These are phyloP conservation scores for Drosophila birchii DNA, from an alignment of 2,888 invertebrate species.

Conservation along the genomic window DNA sequence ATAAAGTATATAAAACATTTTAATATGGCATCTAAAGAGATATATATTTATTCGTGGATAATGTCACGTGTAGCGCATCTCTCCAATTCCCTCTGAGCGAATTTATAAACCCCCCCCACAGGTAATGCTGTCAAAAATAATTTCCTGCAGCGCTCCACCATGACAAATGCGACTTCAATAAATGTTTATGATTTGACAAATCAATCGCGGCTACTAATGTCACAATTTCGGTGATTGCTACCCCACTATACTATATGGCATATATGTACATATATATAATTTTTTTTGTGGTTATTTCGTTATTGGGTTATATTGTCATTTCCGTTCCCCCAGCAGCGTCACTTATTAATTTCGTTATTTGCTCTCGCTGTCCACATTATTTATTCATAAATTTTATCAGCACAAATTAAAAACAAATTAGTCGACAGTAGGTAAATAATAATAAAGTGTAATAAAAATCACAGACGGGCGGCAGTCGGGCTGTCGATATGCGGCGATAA, in stretches of 20 bases:
- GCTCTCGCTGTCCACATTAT: conserved; percentile 63
- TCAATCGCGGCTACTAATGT: conserved; percentile 75
- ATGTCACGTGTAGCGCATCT: background rate
- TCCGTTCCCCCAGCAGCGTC: conserved; percentile 16
- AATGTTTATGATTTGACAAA: conserved; percentile 76
- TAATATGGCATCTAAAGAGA: background rate
- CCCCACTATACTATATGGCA: conserved; percentile 24
- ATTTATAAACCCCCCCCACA: background rate
- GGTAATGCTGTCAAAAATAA: conserved; percentile 4
- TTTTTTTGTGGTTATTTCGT: background rate
- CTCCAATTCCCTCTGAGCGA: background rate
- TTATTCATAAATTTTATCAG: conserved; percentile 78
- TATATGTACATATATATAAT: no score
- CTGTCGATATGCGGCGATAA: conserved; percentile 61
- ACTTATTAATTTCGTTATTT: conserved; percentile 76
- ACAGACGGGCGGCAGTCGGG: conserved; percentile 33
- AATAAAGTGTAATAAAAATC: conserved; percentile 79
- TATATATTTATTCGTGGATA: background rate
- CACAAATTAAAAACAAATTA: conserved; percentile 81
- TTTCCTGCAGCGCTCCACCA: background rate
- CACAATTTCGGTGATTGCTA: conserved; percentile 54
- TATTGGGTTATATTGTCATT: conserved; percentile 19
- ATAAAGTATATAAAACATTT: no score
- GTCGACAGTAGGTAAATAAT: conserved; percentile 79
- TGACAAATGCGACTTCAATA: conserved; percentile 50